phyloP scores from a whole-genome alignment of 37 sponge, comb jelly and placozoan genomes.

The Spongilla lacustris region DNA sequence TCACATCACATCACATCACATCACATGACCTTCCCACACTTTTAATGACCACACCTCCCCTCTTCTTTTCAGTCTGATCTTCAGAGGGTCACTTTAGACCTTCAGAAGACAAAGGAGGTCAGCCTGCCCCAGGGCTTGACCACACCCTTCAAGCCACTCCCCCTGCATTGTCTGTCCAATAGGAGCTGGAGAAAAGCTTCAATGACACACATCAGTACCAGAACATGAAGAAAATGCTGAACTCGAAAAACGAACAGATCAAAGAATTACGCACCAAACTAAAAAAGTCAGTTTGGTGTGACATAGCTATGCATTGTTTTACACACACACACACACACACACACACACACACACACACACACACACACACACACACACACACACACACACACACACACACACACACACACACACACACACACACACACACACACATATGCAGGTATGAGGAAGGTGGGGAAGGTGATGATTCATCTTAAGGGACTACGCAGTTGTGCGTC shows the following conservation, averaged over 20 bases:
- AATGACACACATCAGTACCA: constrained; percentile 83
- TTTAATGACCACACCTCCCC: too few relatives aligned
- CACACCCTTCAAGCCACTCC: background rate
- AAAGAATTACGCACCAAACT: constrained; percentile 83
- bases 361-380: too few relatives aligned
- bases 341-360: too few relatives aligned
- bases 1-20: too few relatives aligned
- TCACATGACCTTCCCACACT: too few relatives aligned
- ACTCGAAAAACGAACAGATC: constrained; percentile 83
- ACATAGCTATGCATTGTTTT: background rate
- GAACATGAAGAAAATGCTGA: constrained; percentile 90
- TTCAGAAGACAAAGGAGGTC: constrained; percentile 68
- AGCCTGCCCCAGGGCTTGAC: background rate
- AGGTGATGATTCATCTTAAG: too few relatives aligned
- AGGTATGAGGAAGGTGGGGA: too few relatives aligned
- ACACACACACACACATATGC: too few relatives aligned
- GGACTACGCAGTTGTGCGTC: too few relatives aligned
- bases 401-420: too few relatives aligned
- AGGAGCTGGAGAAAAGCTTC: constrained; percentile 92
- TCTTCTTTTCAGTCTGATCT: constrained; percentile 23
- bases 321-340: too few relatives aligned
- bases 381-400: too few relatives aligned
- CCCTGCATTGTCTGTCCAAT: background rate
- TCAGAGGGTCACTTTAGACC: constrained; percentile 73
- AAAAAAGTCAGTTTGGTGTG: constrained; percentile 35